A percentile compares a stretch with the other conserved stretches of the same genome.
Evolutionary conservation across 2,797 vertebrate species (phyloP).

Genomic region (Cyclopterus lumpus): DNA sequence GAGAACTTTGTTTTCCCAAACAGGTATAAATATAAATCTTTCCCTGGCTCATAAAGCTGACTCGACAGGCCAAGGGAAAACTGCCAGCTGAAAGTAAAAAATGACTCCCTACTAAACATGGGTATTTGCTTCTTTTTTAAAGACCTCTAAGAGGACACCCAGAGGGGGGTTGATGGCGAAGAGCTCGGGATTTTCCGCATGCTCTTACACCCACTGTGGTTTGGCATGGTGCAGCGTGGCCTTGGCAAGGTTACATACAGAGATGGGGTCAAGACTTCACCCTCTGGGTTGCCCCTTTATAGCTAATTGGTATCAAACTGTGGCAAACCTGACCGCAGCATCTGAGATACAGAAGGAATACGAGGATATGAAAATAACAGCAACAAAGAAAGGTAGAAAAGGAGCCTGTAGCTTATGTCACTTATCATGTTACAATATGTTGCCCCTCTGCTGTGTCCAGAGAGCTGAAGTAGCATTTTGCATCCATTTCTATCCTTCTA

Average conservation of each 20-base stretch:
- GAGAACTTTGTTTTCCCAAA: slow-evolving; percentile 75
- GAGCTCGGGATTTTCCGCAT: slow-evolving; percentile 59
- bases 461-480: slow-evolving; percentile 9
- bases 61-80: slow-evolving; percentile 67
- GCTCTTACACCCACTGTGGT: slow-evolving; percentile 51
- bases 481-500: background rate
- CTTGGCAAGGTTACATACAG: slow-evolving; percentile 56
- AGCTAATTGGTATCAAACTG: slow-evolving; percentile 64
- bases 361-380: background rate
- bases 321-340: slow-evolving; percentile 60
- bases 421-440: slow-evolving; percentile 6
- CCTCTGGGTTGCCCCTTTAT: slow-evolving; percentile 66
- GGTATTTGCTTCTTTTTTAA: slow-evolving; percentile 11
- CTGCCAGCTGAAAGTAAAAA: slow-evolving; percentile 72
- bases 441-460: slow-evolving; percentile 13
- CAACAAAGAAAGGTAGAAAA: slow-evolving; percentile 1
- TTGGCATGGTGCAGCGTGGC: slow-evolving; percentile 35
- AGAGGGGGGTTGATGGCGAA: slow-evolving; percentile 42
- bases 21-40: slow-evolving; percentile 68
- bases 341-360: background rate
- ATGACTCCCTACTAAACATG: slow-evolving; percentile 60
- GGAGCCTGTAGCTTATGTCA: slow-evolving; percentile 2
- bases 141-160: slow-evolving; percentile 36
- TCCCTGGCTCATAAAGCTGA: slow-evolving; percentile 61
- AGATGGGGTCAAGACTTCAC: slow-evolving; percentile 54